Base-by-base conservation (phyloP, 2,113 vertebrate genomes). In the Chaetorhynchus papuensis region DNA sequence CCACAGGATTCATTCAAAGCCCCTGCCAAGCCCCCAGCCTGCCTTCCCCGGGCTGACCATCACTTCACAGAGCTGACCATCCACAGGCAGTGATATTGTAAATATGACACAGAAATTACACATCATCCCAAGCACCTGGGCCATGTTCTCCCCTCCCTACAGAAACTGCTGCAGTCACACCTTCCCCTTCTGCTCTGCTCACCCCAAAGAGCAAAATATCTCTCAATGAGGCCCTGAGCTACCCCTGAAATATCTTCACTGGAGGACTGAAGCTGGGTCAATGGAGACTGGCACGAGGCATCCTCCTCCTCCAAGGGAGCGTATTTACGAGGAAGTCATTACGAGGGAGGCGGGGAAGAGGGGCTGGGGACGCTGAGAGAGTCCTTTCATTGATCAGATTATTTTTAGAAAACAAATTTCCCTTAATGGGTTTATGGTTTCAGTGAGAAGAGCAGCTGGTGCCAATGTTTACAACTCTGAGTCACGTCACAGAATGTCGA, bases 321-420 rank as follows among this genome's bases (percentile, higher is more conserved):
- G 4, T 83, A 87, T 92, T 96, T 92, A 85, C 0, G 52, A 94
- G 94, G 95, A 93, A 96, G 83, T 95, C 56, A 47, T 88, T 90
- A 68, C 0, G 15, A 81, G 68, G 71, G 75, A 93, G 90, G 95
- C 1, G 11, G 82, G 75, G 47, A 87, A 76, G 71, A 87, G 90
- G 88, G 88, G 76, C 68, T 64, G 92, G 90, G 94, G 85, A 90
- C 2, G 4, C 91, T 96, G 79, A 96, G 93, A 96, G 93, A 94
- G 79, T 11, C 83, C 95, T 95, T 97, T 96, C 96, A 97, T 96
- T 95, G 95, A 97, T 96, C 85, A 93, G 80, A 52, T 88, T 94
- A 95, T 93, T 95, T 95, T 94, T 95, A 96, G 92, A 65, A 92
- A 96, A 90, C 93, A 74, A 83, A 93, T 96, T 95, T 96, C 92